Percentiles rank a stretch among this genome's conserved stretches.
Evolutionary conservation across 2,113 vertebrate species (phyloP).

Genomic region (Junco hyemalis): DNA sequence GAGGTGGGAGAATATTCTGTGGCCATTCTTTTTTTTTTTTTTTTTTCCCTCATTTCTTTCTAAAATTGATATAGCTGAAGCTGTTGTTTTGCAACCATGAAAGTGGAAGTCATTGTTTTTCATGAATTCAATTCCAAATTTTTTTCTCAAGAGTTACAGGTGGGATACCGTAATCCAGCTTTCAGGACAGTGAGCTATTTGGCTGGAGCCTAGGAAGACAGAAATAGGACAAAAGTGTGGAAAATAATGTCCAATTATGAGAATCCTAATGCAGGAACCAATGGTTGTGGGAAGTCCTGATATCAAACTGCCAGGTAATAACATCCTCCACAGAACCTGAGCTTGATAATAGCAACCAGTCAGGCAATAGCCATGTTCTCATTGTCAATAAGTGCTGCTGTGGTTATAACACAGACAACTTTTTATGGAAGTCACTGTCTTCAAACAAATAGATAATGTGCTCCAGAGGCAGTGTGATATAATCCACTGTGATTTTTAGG

Average conservation of each 20-base stretch:
- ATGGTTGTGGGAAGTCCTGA: neutral
- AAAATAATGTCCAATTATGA: neutral
- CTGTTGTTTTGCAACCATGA: neutral
- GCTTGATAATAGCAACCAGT: neutral
- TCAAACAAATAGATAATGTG: neutral
- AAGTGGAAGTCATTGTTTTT: neutral
- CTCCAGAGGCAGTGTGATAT: neutral
- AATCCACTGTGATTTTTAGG: neutral
- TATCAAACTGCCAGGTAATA: neutral
- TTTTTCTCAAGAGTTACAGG: neutral
- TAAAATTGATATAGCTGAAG: neutral
- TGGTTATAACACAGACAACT: neutral
- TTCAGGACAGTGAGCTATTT: neutral
- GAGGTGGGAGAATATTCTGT: fast-evolving
- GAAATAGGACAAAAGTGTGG: neutral
- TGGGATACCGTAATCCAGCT: neutral
- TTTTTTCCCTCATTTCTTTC: neutral
- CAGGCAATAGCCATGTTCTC: neutral
- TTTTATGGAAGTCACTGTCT: neutral
- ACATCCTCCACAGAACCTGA: neutral
- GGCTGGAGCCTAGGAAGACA: neutral
- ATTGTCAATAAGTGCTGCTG: neutral
- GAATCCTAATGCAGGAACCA: neutral
- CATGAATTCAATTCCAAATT: neutral
- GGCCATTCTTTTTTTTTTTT: neutral